These are phyloP conservation scores for Scaptomyza hsui DNA, from an alignment of 1,140 invertebrate genomes.

Conservation along the genomic window DNA sequence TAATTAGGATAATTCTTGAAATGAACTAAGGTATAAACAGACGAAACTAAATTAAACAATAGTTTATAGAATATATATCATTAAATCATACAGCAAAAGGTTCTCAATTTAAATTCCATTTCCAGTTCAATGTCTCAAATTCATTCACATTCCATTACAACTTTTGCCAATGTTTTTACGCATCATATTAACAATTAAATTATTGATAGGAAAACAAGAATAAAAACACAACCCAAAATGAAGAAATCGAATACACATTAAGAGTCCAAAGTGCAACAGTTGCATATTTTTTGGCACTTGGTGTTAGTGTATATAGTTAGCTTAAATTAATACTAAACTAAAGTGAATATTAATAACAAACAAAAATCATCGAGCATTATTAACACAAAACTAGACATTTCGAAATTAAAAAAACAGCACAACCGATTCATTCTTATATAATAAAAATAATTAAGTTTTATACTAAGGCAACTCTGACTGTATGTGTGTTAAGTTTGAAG, in stretches of 20 bases:
- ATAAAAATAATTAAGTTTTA: constrained; percentile 33
- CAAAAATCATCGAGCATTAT: constrained; percentile 16
- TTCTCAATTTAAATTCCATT: constrained; percentile 7
- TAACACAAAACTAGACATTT: constrained; percentile 17
- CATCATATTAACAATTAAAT: constrained; percentile 32
- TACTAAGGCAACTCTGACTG: constrained; percentile 56
- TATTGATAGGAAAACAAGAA: constrained; percentile 16
- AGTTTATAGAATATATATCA: constrained; percentile 21
- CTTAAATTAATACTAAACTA: constrained; percentile 19
- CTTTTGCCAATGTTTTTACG: constrained; percentile 14
- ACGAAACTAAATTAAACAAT: constrained; percentile 21
- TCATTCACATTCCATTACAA: constrained; percentile 8
- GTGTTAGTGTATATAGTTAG: constrained; percentile 54
- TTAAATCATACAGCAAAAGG: constrained; percentile 14
- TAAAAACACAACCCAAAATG: constrained; percentile 28
- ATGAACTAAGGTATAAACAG: constrained; percentile 14
- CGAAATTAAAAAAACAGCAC: constrained; percentile 20
- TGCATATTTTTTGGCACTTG: constrained; percentile 13
- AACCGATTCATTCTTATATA: constrained; percentile 36
- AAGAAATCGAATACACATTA: constrained; percentile 40
- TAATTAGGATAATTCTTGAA: constrained; percentile 44
- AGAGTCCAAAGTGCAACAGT: neutral
- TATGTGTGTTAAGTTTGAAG: constrained; percentile 67
- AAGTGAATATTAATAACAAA: constrained; percentile 7
- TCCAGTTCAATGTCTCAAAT: neutral